Conservation (phyloP, 1,140 invertebrate species). For the Conus ventricosus region DNA sequence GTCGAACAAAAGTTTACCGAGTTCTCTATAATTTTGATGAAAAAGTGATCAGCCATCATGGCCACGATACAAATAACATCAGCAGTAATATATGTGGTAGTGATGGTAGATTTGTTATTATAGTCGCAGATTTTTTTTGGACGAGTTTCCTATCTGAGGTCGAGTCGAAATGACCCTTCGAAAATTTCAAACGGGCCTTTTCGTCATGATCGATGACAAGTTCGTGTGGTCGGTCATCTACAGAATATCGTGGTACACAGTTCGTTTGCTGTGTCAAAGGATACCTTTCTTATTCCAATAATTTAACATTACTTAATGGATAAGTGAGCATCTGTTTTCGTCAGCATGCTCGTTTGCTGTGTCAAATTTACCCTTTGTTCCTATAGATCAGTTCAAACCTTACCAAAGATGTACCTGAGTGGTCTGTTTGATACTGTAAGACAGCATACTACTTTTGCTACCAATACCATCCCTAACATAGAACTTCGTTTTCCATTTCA, state of each 20-base stretch:
- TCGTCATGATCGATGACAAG: background rate
- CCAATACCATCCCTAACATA: no score
- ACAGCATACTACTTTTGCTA: no score
- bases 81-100: slow-evolving; percentile 16
- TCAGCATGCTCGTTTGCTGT: no score
- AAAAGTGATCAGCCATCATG: slow-evolving; percentile 1
- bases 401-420: no score
- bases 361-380: background rate
- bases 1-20: background rate
- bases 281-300: no score
- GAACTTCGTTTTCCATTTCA: no score
- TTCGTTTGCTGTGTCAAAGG: background rate
- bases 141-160: background rate
- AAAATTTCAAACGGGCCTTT: slow-evolving; percentile 24
- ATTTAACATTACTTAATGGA: no score
- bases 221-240: background rate
- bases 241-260: no score
- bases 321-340: background rate
- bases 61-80: slow-evolving; percentile 36
- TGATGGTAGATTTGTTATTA: background rate
- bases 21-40: background rate
- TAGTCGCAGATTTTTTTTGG: background rate
- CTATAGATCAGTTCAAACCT: background rate
- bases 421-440: no score
- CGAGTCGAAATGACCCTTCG: background rate